These are phyloP conservation scores for Meiosimyza platycephala DNA, from an alignment of 2,888 invertebrate species.

Conservation along the genomic window DNA sequence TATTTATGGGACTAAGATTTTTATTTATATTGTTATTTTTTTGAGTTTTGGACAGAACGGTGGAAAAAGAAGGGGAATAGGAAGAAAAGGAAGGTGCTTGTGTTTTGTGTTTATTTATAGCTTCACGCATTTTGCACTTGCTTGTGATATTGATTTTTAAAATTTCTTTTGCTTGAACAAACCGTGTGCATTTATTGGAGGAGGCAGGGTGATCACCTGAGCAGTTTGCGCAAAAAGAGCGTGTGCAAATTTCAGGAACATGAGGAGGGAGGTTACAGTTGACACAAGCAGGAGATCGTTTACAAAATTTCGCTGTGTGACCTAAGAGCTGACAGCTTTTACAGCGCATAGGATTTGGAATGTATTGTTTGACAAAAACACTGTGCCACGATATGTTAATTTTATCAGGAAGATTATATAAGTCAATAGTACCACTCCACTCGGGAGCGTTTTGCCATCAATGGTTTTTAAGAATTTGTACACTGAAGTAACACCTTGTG, in stretches of 20 bases:
- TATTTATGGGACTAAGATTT: not conserved
- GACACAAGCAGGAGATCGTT: not conserved
- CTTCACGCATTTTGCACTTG: not conserved
- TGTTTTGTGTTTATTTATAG: not conserved
- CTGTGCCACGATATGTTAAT: slow-evolving; percentile 23
- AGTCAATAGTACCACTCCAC: slow-evolving; percentile 24
- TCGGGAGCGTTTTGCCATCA: slow-evolving; percentile 8
- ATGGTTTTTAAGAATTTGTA: slow-evolving; percentile 23
- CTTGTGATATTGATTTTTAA: slow-evolving; percentile 3
- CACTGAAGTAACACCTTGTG: slow-evolving; percentile 10
- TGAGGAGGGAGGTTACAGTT: too few species aligned
- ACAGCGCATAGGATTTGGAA: slow-evolving; percentile 24
- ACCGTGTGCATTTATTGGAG: not conserved
- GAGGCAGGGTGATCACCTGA: not conserved
- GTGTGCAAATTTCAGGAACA: not conserved
- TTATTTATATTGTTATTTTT: not conserved
- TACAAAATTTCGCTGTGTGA: slow-evolving; percentile 21
- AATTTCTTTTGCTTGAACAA: not conserved
- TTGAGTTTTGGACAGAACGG: not conserved
- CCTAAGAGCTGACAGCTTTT: slow-evolving; percentile 14
- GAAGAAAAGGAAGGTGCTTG: not conserved
- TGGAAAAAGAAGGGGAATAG: not conserved
- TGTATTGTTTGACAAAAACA: slow-evolving; percentile 17
- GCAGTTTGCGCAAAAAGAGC: too few species aligned
- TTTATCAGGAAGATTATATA: slow-evolving; percentile 14